Percentiles rank a stretch among this genome's conserved stretches.
phyloP scores from a whole-genome alignment of 2,797 vertebrate species.

The Pristis pectinata region DNA sequence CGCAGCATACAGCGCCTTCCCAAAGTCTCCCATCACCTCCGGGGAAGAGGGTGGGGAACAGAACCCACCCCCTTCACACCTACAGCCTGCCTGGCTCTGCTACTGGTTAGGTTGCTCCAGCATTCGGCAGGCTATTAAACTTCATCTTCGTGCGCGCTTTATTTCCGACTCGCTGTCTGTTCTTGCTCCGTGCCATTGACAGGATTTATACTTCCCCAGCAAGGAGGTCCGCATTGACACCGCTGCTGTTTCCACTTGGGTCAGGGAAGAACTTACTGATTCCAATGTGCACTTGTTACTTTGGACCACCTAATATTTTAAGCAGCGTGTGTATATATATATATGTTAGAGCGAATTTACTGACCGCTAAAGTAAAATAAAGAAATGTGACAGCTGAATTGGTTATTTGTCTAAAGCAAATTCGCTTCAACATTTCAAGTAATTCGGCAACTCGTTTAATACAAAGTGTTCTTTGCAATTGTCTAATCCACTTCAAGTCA shows the following conservation, averaged over 20 bases:
- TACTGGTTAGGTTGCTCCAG: background rate
- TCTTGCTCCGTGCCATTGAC: background rate
- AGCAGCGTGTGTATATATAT: background rate
- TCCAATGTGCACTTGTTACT: background rate
- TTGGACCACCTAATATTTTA: background rate
- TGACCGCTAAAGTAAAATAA: background rate
- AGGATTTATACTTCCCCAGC: too few relatives aligned
- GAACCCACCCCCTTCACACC: background rate
- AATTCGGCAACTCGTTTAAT: background rate
- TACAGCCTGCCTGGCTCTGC: background rate
- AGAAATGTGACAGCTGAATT: background rate
- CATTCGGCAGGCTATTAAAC: background rate
- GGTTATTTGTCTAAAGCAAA: background rate
- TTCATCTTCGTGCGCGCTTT: background rate
- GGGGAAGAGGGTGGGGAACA: background rate
- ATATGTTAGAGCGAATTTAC: background rate
- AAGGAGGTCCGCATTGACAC: too few relatives aligned
- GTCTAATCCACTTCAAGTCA: background rate
- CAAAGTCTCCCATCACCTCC: background rate
- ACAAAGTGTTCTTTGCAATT: background rate
- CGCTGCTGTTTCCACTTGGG: constrained; percentile 5
- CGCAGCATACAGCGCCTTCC: background rate
- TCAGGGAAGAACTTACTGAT: background rate
- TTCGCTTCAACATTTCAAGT: background rate
- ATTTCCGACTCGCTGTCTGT: background rate